Percentiles rank a stretch among this genome's conserved stretches.
Evolutionary conservation across 2,888 invertebrate genomes (phyloP).

Genomic region (Bruchidius siliquastri): DNA sequence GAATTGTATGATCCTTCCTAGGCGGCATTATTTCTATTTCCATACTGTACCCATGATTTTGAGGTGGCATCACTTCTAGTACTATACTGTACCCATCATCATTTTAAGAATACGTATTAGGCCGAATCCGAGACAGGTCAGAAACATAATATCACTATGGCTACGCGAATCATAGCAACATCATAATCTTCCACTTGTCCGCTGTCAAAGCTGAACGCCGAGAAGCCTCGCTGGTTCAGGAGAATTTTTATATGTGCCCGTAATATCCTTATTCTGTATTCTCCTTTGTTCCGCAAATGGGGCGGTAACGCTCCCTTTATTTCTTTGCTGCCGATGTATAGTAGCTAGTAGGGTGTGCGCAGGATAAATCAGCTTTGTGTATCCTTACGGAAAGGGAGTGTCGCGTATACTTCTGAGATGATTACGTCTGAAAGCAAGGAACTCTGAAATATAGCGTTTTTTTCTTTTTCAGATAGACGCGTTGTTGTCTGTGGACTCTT

Average conservation of each 20-base stretch:
- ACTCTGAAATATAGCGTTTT: background rate
- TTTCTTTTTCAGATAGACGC: background rate
- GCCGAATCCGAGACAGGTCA: no score
- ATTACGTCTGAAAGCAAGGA: background rate
- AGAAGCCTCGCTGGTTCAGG: background rate
- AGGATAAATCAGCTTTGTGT: background rate
- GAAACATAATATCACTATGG: no score
- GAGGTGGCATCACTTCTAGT: no score
- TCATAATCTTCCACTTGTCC: background rate
- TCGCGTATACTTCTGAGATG: background rate
- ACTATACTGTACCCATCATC: no score
- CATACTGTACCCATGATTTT: no score
- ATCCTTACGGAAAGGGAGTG: background rate
- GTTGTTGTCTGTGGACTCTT: background rate
- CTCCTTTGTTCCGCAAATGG: background rate
- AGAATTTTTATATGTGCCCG: background rate
- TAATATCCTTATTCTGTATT: background rate
- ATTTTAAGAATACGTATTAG: no score
- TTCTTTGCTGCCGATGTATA: background rate
- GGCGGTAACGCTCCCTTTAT: background rate
- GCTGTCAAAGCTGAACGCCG: background rate
- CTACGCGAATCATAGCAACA: no score
- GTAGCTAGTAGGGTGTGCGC: background rate
- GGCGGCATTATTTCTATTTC: no score
- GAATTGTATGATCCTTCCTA: no score